Evolutionary conservation across 2,888 invertebrate species (phyloP).

Genomic region (Pseudococcus jackbeardsleyi): DNA sequence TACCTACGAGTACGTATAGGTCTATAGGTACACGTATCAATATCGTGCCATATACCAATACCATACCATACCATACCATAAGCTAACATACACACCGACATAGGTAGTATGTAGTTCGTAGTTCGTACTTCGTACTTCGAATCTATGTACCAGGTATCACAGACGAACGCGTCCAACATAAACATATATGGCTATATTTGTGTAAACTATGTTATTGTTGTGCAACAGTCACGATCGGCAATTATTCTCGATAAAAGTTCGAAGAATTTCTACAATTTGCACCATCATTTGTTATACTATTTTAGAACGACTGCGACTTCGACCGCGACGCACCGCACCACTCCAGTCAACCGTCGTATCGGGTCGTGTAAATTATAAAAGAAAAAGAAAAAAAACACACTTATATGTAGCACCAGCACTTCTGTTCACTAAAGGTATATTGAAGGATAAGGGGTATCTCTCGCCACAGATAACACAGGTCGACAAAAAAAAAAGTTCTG

Average conservation of each 20-base stretch:
- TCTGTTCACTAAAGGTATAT: not conserved
- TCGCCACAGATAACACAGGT: too few species aligned
- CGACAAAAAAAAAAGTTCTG: too few species aligned
- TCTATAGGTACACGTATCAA: conserved; percentile 31
- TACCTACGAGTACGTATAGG: too few species aligned
- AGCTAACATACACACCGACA: not conserved
- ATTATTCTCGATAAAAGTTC: conserved; percentile 60
- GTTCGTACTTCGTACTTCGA: too few species aligned
- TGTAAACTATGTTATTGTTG: conserved; percentile 62
- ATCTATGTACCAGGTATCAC: not conserved
- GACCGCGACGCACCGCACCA: not conserved
- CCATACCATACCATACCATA: not conserved
- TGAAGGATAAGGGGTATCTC: too few species aligned
- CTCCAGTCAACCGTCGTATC: too few species aligned
- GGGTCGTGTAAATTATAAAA: not conserved
- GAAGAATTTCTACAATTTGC: conserved; percentile 62
- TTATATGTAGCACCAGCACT: not conserved
- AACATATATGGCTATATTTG: conserved; percentile 62
- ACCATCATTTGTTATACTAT: conserved; percentile 61
- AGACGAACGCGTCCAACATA: conserved; percentile 37
- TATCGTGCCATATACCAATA: conserved; percentile 56
- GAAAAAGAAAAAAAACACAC: not conserved
- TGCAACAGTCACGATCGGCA: conserved; percentile 61
- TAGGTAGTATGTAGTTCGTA: not conserved
- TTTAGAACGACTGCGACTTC: not conserved